Evolutionary conservation across 2,888 invertebrate genomes (phyloP), one percentile per base, ranked within the genome.

Genomic region (Amphimallon solstitiale): DNA sequence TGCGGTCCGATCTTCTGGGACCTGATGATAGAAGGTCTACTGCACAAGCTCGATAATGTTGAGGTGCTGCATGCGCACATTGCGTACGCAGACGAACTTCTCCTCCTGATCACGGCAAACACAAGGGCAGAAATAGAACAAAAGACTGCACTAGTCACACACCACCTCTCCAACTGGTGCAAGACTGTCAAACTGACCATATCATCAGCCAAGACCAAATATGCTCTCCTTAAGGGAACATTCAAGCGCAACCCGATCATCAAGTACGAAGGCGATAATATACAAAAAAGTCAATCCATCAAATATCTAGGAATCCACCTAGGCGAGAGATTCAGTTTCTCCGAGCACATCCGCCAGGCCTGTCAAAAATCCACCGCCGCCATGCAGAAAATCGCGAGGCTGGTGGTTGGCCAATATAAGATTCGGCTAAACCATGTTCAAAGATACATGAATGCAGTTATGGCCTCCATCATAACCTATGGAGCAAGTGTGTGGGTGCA

Each of bases 401-500:
- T n/a, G n/a, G n/a, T n/a, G n/a, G n/a, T n/a, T n/a, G n/a, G n/a
- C n/a, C n/a, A n/a, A n/a, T n/a, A n/a, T n/a, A n/a, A n/a, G n/a
- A n/a, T n/a, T n/a, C n/a, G n/a, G 10, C 19, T 65, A 2, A 9
- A n/a, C 1, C 2, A 12, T 3, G 17, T 38, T 7, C n/a, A 10
- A 1, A 9, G 7, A 0, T 64, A 64, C 21, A 46, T 46, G 46
- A 19, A 6, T 10, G 10, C 46, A 0, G 15, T 62, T 0, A 48
- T 62, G 51, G 17, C 59, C 2, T 21, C 35, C n/a, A 51, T 52
- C 1, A 9, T 38, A 4, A 35, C 21, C 0, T 62, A 66, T 10
- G 66, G 52, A 6, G 66, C 51, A 3, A 49, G 51, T 15, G 38
- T 62, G 5, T 65, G 56, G 64, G 59, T 35, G 0, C 1, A 1